Evolutionary conservation across 2,888 invertebrate species (phyloP).

Genomic region (Scotopteryx bipunctaria): DNA sequence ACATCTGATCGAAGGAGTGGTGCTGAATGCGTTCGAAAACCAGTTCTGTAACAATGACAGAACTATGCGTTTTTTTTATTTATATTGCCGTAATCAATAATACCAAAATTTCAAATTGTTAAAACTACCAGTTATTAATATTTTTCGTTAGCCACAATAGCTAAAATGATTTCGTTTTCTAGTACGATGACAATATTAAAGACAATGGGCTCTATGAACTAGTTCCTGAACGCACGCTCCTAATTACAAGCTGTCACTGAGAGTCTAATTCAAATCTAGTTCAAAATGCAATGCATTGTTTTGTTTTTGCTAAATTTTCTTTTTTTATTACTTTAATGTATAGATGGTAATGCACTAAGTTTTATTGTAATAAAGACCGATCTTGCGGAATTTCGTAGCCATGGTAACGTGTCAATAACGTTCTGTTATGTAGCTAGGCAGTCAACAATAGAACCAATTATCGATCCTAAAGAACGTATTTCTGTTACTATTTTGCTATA

Average conservation of each 20-base stretch:
- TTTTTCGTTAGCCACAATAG: no score
- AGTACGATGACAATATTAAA: no score
- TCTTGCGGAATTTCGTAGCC: slow-evolving; percentile 28
- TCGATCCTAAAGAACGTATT: slow-evolving; percentile 47
- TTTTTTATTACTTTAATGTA: neutral
- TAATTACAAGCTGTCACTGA: slow-evolving; percentile 39
- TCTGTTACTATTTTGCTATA: slow-evolving; percentile 25
- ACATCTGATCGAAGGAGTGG: slow-evolving; percentile 44
- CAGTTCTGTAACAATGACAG: slow-evolving; percentile 7
- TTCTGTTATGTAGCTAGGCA: slow-evolving; percentile 34
- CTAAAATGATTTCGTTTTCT: no score
- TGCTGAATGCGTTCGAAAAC: slow-evolving; percentile 43
- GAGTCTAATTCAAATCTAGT: no score
- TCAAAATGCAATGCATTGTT: slow-evolving; percentile 13
- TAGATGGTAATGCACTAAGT: neutral
- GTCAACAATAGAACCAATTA: slow-evolving; percentile 49
- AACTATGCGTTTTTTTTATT: no score
- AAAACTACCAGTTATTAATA: no score
- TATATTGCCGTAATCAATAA: no score
- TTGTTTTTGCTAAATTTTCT: neutral
- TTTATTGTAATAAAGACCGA: neutral
- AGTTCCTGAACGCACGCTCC: slow-evolving; percentile 48
- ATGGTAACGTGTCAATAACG: slow-evolving; percentile 34
- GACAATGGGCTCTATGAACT: no score
- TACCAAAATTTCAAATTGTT: no score